These are phyloP conservation scores for Acleris cristana DNA, from an alignment of 2,888 invertebrate genomes.

Conservation along the genomic window DNA sequence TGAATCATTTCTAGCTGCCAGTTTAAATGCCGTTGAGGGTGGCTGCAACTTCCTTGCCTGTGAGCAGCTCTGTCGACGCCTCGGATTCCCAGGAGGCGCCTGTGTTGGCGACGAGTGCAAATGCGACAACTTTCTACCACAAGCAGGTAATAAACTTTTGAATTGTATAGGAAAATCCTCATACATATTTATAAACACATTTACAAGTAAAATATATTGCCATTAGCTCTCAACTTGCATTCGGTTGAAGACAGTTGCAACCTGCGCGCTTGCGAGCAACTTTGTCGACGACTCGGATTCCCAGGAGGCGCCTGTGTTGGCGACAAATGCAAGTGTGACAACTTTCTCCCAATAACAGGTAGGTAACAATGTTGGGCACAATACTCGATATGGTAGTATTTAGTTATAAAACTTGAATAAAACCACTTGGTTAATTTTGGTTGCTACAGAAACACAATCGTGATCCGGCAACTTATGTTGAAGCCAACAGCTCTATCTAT, in stretches of 20 bases:
- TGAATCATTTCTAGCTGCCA: too few relatives aligned
- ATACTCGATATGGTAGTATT: too few relatives aligned
- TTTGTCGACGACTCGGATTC: conserved; percentile 17
- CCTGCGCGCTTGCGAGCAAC: conserved; percentile 1
- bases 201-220: conserved; percentile 14
- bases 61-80: conserved; percentile 50
- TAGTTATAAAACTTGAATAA: too few relatives aligned
- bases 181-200: background rate
- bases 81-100: conserved; percentile 50
- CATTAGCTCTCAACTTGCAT: background rate
- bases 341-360: conserved; percentile 39
- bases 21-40: too few relatives aligned
- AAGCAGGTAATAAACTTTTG: background rate
- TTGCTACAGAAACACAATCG: too few relatives aligned
- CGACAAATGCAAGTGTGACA: conserved; percentile 19
- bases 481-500: background rate
- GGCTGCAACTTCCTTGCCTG: conserved; percentile 39
- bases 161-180: background rate
- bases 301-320: conserved; percentile 11
- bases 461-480: background rate
- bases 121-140: conserved; percentile 44
- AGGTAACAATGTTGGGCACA: conserved; percentile 20
- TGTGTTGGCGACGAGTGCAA: conserved; percentile 52
- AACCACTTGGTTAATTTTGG: too few relatives aligned
- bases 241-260: background rate